phyloP scores from a whole-genome alignment of 2,888 invertebrate species.

The Harpagoxenus sublaevis region DNA sequence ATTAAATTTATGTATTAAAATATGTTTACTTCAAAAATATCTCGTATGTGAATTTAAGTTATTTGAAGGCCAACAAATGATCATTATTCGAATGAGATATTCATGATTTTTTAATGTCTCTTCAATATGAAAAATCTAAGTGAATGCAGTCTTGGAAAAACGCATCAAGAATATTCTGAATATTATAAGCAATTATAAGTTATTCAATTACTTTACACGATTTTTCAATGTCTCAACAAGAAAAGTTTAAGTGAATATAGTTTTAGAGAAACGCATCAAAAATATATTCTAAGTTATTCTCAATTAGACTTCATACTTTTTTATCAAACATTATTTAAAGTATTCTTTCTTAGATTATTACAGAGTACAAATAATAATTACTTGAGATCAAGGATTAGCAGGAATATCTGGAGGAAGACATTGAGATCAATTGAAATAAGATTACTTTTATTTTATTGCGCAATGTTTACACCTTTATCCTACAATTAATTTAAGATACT shows the following conservation, averaged over 20 bases:
- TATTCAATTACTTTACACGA: too few relatives aligned
- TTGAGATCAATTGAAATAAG: background rate
- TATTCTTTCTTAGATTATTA: background rate
- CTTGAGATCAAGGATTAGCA: background rate
- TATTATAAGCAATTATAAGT: too few relatives aligned
- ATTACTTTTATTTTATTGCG: constrained; percentile 60
- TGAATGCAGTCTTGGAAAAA: too few relatives aligned
- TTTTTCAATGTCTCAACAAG: too few relatives aligned
- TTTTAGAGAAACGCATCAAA: background rate
- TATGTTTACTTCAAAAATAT: too few relatives aligned
- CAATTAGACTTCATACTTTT: background rate
- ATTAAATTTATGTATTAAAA: too few relatives aligned
- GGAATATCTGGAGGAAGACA: background rate
- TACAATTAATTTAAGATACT: constrained; percentile 45
- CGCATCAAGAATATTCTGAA: too few relatives aligned
- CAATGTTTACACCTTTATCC: constrained; percentile 55
- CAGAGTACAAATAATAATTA: constrained; percentile 6
- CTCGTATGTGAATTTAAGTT: background rate
- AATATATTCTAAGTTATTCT: background rate
- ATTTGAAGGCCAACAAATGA: background rate
- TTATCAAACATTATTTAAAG: background rate
- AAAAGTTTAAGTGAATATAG: background rate
- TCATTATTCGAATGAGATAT: background rate
- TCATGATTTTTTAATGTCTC: background rate
- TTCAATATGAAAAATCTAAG: background rate